These are phyloP conservation scores for Dolichallabes microphthalmus DNA, from an alignment of 2,113 vertebrate species.

Conservation along the genomic window DNA sequence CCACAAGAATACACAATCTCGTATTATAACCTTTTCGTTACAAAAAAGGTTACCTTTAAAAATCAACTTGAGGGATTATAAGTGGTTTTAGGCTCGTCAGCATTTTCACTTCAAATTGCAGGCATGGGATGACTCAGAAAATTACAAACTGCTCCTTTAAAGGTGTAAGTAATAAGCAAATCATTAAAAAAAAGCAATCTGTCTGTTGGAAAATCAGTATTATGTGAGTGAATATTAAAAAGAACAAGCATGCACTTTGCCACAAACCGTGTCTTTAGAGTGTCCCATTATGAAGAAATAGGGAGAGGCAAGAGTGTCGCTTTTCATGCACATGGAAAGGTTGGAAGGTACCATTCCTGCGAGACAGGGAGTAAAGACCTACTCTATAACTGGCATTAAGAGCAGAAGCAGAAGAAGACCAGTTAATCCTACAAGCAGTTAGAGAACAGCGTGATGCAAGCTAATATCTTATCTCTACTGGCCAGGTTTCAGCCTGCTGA, in stretches of 20 bases:
- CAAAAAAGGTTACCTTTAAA: not conserved
- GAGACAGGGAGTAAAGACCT: constrained; percentile 98
- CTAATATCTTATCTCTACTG: constrained; percentile 39
- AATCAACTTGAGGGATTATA: not conserved
- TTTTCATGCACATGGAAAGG: constrained; percentile 99
- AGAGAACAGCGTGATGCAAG: constrained; percentile 10
- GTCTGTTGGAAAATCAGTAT: not conserved
- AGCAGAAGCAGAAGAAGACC: constrained; percentile 72
- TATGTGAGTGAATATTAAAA: constrained; percentile 30
- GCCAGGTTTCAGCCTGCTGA: constrained; percentile 28
- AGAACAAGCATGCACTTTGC: constrained; percentile 81
- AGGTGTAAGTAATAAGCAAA: not conserved
- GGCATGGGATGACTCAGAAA: not conserved
- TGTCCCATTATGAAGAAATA: constrained; percentile 99
- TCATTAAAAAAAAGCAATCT: not conserved
- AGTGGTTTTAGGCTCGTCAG: not conserved
- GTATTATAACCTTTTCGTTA: not conserved
- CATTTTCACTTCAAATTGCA: not conserved
- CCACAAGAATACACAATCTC: not conserved
- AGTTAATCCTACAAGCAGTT: constrained; percentile 37
- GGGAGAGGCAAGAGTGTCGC: constrained; percentile 99
- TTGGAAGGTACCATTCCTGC: constrained; percentile 99
- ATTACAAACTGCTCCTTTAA: not conserved
- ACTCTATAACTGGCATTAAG: constrained; percentile 95
- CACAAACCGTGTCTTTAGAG: constrained; percentile 99